Evolutionary conservation across 1,140 invertebrate genomes (phyloP).

Genomic region (Akabosia matsudoensis): DNA sequence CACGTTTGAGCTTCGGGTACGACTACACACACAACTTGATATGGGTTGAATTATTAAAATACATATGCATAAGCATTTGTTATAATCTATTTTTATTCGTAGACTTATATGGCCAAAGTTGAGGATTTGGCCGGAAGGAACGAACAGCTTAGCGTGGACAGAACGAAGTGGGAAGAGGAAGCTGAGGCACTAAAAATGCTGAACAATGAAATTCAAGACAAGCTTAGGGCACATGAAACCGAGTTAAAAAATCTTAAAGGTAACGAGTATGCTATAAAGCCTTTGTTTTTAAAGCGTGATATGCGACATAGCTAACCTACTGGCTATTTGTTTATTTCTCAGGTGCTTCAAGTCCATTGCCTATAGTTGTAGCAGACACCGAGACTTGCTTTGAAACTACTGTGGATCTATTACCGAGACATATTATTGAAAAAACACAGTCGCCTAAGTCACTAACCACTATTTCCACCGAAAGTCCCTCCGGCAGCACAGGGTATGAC

Average conservation of each 20-base stretch:
- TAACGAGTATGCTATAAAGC: too few relatives aligned
- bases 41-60: too few relatives aligned
- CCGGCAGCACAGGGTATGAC: background rate
- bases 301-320: too few relatives aligned
- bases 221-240: background rate
- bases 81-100: background rate
- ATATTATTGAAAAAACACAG: background rate
- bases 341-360: too few relatives aligned
- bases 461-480: background rate
- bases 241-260: background rate
- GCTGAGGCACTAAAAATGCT: background rate
- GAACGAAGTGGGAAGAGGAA: background rate
- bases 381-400: too few relatives aligned
- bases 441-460: constrained; percentile 1
- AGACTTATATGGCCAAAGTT: background rate
- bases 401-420: background rate
- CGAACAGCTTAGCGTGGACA: background rate
- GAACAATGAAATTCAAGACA: background rate
- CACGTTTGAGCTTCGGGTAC: background rate
- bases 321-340: constrained; percentile 1
- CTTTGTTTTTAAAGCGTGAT: too few relatives aligned
- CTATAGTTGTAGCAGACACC: too few relatives aligned
- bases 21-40: too few relatives aligned
- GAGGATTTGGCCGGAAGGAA: background rate
- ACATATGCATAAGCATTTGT: background rate